Evolutionary conservation across 2,797 vertebrate species (phyloP), one percentile per base, ranked within the genome.

Genomic region (Danio tinwini): DNA sequence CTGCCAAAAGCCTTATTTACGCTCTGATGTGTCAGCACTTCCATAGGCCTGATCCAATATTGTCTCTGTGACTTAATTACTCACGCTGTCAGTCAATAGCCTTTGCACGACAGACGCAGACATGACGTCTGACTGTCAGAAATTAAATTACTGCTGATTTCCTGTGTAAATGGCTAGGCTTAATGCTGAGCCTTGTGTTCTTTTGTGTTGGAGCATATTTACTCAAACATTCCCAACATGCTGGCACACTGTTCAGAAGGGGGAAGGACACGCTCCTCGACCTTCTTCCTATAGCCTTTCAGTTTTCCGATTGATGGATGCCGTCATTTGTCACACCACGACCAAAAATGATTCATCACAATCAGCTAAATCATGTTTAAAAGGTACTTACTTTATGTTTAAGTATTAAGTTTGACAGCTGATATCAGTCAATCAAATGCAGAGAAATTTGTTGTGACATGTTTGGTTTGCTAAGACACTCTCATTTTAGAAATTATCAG

Each of bases 61-160:
- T 89, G 86, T 88, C 83, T 85, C 80, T 84, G 65, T 90, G 90
- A 93, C 92, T 92, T 91, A 93, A 93, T 94, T 93, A 94, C 90
- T 87, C 81, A 82, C 82, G 88, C 74, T 65, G 75, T 59, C 71
- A 79, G 81, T 86, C 85, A 86, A 86, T 84, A 82, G 70, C 47
- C 71, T 71, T 78, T 78, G 61, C 74, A 73, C 78, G 71, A 69
- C 56, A 70, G 78, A 86, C 80, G 78, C 37, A 59, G 55, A 62
- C 44, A 70, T 72, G 74, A 82, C 70, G 59, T 80, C 80, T 67
- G 62, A 77, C 47, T 78, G 64, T 72, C 55, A 39, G 49, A 78
- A 69, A 86, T 81, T 45, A 81, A 81, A 81, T 82, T 82, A 84
- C 55, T 14, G 37, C 55, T 80, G 49, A 76, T 81, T 76, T 83